Conservation (phyloP, 2,888 invertebrate species). For the Drosophila atripex region DNA sequence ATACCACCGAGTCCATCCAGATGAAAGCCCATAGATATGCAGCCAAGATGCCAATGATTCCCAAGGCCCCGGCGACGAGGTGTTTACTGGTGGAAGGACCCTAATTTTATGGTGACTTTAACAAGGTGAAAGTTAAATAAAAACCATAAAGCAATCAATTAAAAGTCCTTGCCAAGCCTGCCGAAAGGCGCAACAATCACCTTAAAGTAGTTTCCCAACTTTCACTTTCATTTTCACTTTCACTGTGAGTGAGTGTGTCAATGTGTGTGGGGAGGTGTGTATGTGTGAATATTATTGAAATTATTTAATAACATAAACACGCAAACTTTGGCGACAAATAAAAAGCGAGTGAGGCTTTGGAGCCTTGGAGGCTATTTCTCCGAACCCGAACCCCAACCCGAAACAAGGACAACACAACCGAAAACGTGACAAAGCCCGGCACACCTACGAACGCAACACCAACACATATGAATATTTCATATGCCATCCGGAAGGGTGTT, state of each 20-base stretch:
- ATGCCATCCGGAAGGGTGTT: slow-evolving; percentile 31
- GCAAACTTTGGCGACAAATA: slow-evolving; percentile 50
- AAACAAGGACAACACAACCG: slow-evolving; percentile 7
- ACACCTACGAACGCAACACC: slow-evolving; percentile 25
- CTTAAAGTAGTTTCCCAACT: slow-evolving; percentile 19
- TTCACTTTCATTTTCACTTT: too few species aligned
- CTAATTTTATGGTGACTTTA: neutral
- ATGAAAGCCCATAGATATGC: neutral
- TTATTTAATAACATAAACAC: slow-evolving; percentile 65
- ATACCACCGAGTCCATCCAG: neutral
- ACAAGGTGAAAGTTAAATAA: neutral
- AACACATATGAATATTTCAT: slow-evolving; percentile 39
- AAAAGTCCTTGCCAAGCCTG: slow-evolving; percentile 11
- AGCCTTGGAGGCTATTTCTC: slow-evolving; percentile 16
- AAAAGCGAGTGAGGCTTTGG: slow-evolving; percentile 8
- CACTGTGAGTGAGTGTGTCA: neutral
- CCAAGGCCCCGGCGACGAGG: neutral
- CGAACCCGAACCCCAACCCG: neutral
- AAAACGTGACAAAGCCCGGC: slow-evolving; percentile 45
- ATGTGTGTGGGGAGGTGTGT: slow-evolving; percentile 14
- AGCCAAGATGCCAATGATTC: slow-evolving; percentile 10
- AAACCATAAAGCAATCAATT: slow-evolving; percentile 14
- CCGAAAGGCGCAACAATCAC: slow-evolving; percentile 12
- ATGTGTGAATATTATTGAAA: slow-evolving; percentile 67
- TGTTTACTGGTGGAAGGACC: neutral